phyloP scores from a whole-genome alignment of 2,888 invertebrate genomes.

The Carcina quercana region DNA sequence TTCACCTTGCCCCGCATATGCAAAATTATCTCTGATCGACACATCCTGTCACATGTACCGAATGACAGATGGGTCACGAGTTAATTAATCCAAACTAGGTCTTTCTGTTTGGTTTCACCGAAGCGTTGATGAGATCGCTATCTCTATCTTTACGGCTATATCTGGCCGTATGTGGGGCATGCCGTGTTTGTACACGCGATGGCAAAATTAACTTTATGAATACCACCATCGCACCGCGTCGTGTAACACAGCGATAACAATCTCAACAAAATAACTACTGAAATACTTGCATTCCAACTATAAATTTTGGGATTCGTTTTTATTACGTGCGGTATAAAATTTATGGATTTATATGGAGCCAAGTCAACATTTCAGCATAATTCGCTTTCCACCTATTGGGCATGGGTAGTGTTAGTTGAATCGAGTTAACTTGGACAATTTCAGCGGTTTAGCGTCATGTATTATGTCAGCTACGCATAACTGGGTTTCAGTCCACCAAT shows the following conservation, averaged over 20 bases:
- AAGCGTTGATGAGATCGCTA: constrained; percentile 28
- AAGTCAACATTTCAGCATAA: too few species aligned
- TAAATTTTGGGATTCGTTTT: too few species aligned
- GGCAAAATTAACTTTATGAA: constrained; percentile 17
- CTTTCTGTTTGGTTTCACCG: constrained; percentile 33
- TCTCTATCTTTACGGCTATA: constrained; percentile 29
- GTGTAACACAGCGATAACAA: constrained; percentile 12
- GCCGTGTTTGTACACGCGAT: constrained; percentile 38
- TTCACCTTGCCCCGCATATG: too few species aligned
- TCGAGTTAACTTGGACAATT: too few species aligned
- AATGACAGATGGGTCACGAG: constrained; percentile 26
- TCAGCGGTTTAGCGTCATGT: too few species aligned
- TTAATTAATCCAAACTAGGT: constrained; percentile 30
- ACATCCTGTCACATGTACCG: constrained; percentile 18
- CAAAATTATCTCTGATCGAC: too few species aligned
- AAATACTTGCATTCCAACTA: background rate
- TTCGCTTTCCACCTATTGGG: too few species aligned
- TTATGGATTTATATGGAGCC: too few species aligned
- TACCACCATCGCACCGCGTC: constrained; percentile 9
- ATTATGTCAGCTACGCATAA: too few species aligned
- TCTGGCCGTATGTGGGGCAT: constrained; percentile 33
- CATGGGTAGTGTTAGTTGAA: too few species aligned
- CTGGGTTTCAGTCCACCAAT: too few species aligned
- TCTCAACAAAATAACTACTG: constrained; percentile 11
- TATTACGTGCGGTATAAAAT: too few species aligned